Conservation (phyloP, 2,888 invertebrate species). For the Tubulanus polymorphus region DNA sequence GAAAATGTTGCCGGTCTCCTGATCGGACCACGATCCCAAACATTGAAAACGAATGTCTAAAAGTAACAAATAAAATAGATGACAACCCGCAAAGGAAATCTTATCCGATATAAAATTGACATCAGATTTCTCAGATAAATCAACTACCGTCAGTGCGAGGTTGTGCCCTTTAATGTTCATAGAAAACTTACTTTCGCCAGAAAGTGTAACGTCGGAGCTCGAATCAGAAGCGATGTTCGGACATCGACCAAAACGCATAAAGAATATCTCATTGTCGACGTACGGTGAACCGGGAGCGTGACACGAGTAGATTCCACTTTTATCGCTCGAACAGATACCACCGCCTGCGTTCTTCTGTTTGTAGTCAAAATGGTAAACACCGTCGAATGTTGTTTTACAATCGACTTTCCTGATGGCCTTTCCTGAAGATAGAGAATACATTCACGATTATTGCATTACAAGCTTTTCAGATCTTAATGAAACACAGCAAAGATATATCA, state of each 20-base stretch:
- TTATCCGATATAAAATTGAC: too few species aligned
- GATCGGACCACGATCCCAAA: slow-evolving; percentile 49
- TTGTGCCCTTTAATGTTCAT: neutral
- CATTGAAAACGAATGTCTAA: slow-evolving; percentile 49
- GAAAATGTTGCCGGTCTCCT: slow-evolving; percentile 73
- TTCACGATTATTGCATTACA: too few species aligned
- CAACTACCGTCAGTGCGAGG: too few species aligned
- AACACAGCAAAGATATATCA: too few species aligned
- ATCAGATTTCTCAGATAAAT: too few species aligned
- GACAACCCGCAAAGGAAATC: too few species aligned
- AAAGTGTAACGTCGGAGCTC: too few species aligned
- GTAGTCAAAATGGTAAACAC: slow-evolving; percentile 50
- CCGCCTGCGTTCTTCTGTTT: slow-evolving; percentile 45
- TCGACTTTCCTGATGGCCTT: slow-evolving; percentile 35
- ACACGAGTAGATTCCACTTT: slow-evolving; percentile 86
- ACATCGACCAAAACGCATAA: slow-evolving; percentile 88
- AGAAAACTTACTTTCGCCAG: too few species aligned
- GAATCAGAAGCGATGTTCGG: slow-evolving; percentile 32
- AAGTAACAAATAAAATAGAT: slow-evolving; percentile 12
- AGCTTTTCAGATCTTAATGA: too few species aligned
- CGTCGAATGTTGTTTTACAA: slow-evolving; percentile 52
- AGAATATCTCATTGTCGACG: slow-evolving; percentile 94
- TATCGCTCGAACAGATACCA: slow-evolving; percentile 69
- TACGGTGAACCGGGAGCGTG: slow-evolving; percentile 95
- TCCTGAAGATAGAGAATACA: slow-evolving; percentile 26